Conservation (phyloP, 2,113 vertebrate species). For the Numida meleagris region DNA sequence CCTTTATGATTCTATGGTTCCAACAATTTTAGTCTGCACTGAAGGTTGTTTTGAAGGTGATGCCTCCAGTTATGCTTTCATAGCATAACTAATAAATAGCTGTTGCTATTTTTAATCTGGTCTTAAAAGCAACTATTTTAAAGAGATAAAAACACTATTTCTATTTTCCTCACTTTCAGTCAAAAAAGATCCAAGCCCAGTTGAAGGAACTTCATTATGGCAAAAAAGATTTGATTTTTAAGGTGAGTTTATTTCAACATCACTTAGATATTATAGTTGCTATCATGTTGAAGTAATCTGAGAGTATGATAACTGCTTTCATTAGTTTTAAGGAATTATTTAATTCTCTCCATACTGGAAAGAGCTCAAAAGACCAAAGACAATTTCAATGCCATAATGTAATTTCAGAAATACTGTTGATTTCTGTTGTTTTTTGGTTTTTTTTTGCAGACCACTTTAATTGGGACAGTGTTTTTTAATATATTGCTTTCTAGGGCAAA, state of each 20-base stretch:
- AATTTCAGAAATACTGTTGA: neutral
- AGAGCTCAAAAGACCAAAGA: neutral
- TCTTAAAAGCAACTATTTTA: conserved; percentile 65
- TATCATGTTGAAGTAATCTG: neutral
- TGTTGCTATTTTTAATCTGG: neutral
- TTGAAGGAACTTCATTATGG: conserved; percentile 98
- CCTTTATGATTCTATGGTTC: too few species aligned
- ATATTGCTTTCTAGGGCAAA: neutral
- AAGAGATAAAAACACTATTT: conserved; percentile 60
- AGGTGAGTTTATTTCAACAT: conserved; percentile 82
- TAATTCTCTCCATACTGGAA: neutral
- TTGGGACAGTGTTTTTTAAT: neutral
- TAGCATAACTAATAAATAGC: too few species aligned
- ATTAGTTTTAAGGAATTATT: neutral
- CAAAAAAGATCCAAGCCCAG: conserved; percentile 98
- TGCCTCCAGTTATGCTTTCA: neutral
- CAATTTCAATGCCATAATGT: neutral
- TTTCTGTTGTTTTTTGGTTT: neutral
- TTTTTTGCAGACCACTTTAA: neutral
- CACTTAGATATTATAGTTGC: neutral
- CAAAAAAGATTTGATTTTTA: conserved; percentile 99
- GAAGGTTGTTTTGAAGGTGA: neutral
- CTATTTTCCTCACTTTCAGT: conserved; percentile 86
- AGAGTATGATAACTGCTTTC: neutral
- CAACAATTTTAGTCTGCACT: neutral